Evolutionary conservation across 2,113 vertebrate species (phyloP).

Genomic region (Ceyx margarethae): DNA sequence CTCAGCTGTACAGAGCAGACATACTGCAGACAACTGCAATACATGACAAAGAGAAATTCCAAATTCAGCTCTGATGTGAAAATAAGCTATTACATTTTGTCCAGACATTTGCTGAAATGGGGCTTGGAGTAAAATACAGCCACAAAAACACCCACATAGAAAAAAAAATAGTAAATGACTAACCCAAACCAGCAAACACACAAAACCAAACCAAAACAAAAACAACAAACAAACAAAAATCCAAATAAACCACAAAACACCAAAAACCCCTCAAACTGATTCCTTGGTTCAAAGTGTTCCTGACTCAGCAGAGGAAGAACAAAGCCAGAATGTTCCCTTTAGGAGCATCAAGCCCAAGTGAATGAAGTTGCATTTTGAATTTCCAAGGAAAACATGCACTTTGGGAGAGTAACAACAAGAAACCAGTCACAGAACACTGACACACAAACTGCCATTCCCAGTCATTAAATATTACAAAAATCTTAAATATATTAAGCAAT

Average conservation of each 20-base stretch:
- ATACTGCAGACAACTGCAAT: neutral
- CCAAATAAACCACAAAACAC: too few species aligned
- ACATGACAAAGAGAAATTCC: neutral
- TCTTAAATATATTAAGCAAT: neutral
- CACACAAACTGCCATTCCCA: rapidly evolving
- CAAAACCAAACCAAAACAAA: rapidly evolving
- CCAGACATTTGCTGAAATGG: neutral
- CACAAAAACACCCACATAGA: too few species aligned
- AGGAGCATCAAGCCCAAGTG: neutral
- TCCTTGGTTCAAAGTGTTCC: neutral
- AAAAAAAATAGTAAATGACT: too few species aligned
- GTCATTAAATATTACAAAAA: neutral
- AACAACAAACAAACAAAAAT: neutral
- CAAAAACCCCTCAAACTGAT: neutral
- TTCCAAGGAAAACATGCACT: neutral
- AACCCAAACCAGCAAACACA: too few species aligned
- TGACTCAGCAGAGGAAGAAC: neutral
- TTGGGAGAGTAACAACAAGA: neutral
- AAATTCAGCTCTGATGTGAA: neutral
- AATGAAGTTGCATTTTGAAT: slow-evolving; percentile 2
- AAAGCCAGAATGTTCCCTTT: slow-evolving; percentile 7
- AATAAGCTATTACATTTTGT: neutral
- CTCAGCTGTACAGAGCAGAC: neutral
- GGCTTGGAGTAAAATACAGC: too few species aligned
- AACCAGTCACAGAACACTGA: neutral